Percentiles rank a stretch among this genome's conserved stretches.
phyloP scores from a whole-genome alignment of 1,140 invertebrate species.

The Triops longicaudatus region DNA sequence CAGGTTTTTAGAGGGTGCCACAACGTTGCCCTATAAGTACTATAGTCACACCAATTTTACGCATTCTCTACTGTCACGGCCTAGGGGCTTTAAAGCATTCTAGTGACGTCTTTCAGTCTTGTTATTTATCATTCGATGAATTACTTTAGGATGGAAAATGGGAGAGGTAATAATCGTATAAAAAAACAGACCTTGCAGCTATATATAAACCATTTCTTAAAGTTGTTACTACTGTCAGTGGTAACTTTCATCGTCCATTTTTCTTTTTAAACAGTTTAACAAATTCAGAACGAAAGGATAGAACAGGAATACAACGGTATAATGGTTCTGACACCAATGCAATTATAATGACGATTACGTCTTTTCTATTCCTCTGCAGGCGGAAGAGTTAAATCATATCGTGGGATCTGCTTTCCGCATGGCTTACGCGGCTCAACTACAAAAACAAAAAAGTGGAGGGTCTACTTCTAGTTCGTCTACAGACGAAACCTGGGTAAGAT shows the following conservation, averaged over 20 bases:
- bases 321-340: not conserved
- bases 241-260: slow-evolving; percentile 1
- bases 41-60: not conserved
- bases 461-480: not conserved
- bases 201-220: not conserved
- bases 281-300: not conserved
- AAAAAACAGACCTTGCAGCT: not conserved
- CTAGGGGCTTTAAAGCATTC: not conserved
- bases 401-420: slow-evolving; percentile 86
- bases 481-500: not conserved
- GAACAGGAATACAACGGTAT: not conserved
- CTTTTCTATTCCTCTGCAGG: slow-evolving; percentile 48
- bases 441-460: slow-evolving; percentile 37
- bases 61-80: not conserved
- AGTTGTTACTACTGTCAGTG: slow-evolving; percentile 2
- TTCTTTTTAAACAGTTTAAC: not conserved
- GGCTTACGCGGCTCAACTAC: slow-evolving; percentile 76
- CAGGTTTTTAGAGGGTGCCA: not conserved
- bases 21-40: not conserved
- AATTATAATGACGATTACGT: not conserved
- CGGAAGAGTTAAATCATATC: slow-evolving; percentile 75
- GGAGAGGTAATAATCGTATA: not conserved
- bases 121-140: not conserved
- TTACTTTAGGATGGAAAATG: not conserved
- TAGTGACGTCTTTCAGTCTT: not conserved